Conservation (phyloP, 2,113 vertebrate species). For the Hiodon alosoides region DNA sequence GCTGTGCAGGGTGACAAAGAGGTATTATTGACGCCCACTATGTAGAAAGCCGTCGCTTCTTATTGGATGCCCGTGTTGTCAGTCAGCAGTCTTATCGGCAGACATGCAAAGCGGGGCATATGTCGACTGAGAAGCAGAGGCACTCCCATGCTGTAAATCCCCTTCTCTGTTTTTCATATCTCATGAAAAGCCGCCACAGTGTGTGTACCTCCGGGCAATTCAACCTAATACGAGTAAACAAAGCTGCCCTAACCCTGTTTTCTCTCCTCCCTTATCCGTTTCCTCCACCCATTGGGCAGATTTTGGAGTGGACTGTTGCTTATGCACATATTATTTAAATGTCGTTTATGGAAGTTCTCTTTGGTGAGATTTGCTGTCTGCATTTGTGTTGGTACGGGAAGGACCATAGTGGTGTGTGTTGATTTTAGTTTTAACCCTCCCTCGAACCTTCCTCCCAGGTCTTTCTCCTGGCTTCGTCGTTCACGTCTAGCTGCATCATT, state of each 20-base stretch:
- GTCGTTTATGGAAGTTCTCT: no score
- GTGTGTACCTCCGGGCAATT: neutral
- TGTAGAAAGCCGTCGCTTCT: no score
- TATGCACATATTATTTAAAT: neutral
- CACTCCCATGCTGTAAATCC: neutral
- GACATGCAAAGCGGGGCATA: neutral
- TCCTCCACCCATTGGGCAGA: neutral
- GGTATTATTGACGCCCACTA: no score
- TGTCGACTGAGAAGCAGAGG: neutral
- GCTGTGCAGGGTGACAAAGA: no score
- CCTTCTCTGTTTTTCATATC: neutral
- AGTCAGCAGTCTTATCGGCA: neutral
- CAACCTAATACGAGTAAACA: neutral
- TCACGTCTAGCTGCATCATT: no score
- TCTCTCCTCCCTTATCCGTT: neutral
- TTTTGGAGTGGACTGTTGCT: neutral
- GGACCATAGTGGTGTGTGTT: no score
- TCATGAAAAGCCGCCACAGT: neutral
- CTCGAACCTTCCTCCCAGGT: no score
- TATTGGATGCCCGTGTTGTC: neutral
- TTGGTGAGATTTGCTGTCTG: no score
- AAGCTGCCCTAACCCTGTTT: neutral
- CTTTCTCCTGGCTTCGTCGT: no score
- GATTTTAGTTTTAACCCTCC: no score
- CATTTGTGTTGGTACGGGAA: no score